Evolutionary conservation across 2,888 invertebrate species (phyloP), one percentile per base, ranked within the genome.

Genomic region (Orthosia gracilis): DNA sequence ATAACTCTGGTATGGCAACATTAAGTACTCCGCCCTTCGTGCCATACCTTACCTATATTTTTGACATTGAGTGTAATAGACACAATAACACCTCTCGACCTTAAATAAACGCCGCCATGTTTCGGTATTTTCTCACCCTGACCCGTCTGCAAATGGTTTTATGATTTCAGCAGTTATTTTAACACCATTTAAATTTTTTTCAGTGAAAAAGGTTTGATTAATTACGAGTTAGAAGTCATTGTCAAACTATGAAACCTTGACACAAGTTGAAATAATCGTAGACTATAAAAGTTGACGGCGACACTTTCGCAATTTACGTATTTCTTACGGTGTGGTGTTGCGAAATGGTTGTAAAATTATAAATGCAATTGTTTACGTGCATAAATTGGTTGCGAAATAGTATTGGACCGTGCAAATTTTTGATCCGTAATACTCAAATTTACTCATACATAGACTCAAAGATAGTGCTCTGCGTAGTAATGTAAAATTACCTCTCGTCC

Each of bases 181-280:
- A 76, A 72, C 50, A 65, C 61, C 54, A 72, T 82, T 76, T 69
- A 17, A 21, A 58, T 63, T 84, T 84, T 84, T 85, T 85, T 78
- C 73, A 69, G 66, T 54, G 55, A 66, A 70, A 80, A 71, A 70
- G 75, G 40, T 67, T 67, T 80, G 83, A 83, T 86, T 88, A 84
- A 85, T 85, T 86, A 83, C 74, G 40, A 81, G 74, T 68, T 73
- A 72, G 63, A 69, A 83, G 85, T 85, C 82, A 85, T 84, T 85
- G 84, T 80, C 87, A 82, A 69, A 77, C 69, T 58, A 74, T 63
- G 23, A 47, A 70, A 57, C 92, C 92, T 92, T 92, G 92, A 90
- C 92, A 89, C 83, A 65, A 86, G 91, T 84, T 86, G 76, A 79
- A 78, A 75, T 78, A 83, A 74, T 78, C 55, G 65, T 59, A 73